Percentiles rank a stretch among this genome's conserved stretches.
Evolutionary conservation across 2,113 vertebrate species (phyloP).

Genomic region (Geothlypis trichas): DNA sequence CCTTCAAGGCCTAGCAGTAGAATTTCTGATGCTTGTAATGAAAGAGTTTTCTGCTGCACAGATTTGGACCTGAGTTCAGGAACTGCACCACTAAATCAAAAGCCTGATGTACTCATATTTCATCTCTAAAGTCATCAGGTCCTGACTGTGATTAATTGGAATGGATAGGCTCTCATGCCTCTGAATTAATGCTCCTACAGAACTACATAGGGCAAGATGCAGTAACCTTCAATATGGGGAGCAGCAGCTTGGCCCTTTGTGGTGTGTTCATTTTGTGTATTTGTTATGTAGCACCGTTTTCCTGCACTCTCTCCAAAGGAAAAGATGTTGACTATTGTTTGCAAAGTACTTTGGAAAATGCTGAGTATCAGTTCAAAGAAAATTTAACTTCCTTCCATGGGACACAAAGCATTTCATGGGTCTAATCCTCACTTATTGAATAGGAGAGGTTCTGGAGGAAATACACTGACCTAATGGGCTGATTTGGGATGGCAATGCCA

Average conservation of each 20-base stretch:
- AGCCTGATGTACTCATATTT: neutral
- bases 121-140: neutral
- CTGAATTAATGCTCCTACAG: neutral
- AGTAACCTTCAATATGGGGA: neutral
- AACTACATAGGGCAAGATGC: neutral
- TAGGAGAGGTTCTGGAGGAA: neutral
- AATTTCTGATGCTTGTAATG: neutral
- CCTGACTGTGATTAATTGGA: neutral
- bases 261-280: neutral
- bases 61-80: neutral
- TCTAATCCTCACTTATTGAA: neutral
- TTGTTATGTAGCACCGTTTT: neutral
- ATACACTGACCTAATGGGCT: rapidly evolving
- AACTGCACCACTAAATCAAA: neutral
- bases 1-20: neutral
- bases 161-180: neutral
- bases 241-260: neutral
- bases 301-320: neutral
- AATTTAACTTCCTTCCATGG: neutral
- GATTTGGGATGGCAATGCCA: rapidly evolving
- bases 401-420: neutral
- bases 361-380: neutral
- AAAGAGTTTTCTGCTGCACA: neutral
- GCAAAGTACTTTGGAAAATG: neutral
- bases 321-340: neutral